Evolutionary conservation across 1,140 invertebrate species (phyloP).

Genomic region (Drosophila sechellia): DNA sequence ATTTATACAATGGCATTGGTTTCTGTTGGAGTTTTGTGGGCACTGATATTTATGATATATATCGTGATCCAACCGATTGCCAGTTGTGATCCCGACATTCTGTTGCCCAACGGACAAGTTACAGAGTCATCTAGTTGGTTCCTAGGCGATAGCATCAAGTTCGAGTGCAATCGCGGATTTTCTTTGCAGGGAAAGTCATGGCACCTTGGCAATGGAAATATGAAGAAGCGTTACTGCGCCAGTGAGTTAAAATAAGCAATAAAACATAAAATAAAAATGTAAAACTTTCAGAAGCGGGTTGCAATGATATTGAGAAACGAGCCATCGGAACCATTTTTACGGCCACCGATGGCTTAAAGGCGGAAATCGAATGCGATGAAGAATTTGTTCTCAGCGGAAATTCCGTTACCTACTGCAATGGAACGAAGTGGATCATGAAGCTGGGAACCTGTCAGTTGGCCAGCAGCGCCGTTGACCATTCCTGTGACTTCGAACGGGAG

Average conservation of each 20-base stretch:
- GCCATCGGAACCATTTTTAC: not conserved
- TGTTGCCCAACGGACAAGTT: not conserved
- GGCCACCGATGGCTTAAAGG: not conserved
- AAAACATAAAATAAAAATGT: not conserved
- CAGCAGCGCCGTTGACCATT: not conserved
- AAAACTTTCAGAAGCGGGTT: not conserved
- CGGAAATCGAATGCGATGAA: not conserved
- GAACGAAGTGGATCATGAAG: not conserved
- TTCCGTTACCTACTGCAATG: not conserved
- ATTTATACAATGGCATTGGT: not conserved
- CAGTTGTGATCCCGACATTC: not conserved
- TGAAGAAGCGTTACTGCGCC: not conserved
- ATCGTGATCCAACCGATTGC: not conserved
- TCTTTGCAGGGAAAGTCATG: not conserved
- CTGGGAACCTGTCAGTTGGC: not conserved
- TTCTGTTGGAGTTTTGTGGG: not conserved
- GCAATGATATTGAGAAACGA: not conserved
- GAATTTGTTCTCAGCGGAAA: not conserved
- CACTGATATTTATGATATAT: not conserved
- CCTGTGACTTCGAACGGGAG: slow-evolving; percentile 1
- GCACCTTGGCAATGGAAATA: not conserved
- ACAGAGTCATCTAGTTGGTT: not conserved
- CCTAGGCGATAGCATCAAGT: not conserved
- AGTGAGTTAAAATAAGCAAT: not conserved
- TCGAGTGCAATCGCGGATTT: not conserved